phyloP scores from a whole-genome alignment of 2,888 invertebrate genomes.

The Phragmatobia fuliginosa region DNA sequence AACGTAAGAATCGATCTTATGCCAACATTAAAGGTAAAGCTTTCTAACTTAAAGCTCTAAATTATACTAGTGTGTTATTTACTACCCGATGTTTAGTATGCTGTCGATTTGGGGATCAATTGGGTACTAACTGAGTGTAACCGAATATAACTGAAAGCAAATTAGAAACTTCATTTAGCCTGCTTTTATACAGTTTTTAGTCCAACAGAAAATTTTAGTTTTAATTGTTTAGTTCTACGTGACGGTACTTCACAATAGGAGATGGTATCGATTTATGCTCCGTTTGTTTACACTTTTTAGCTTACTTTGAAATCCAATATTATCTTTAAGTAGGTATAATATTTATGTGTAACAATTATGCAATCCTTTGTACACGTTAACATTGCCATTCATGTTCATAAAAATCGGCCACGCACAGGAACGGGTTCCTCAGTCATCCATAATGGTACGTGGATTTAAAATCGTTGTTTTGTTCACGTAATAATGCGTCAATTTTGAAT shows the following conservation, averaged over 20 bases:
- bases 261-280: background rate
- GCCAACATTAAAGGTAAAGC: slow-evolving; percentile 62
- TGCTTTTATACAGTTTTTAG: background rate
- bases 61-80: slow-evolving; percentile 65
- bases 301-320: background rate
- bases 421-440: too few species aligned
- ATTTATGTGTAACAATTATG: background rate
- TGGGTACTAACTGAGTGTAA: slow-evolving; percentile 12
- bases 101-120: slow-evolving; percentile 58
- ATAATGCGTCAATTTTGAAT: too few species aligned
- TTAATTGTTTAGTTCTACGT: background rate
- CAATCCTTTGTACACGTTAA: background rate
- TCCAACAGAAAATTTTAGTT: background rate
- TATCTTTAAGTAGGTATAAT: too few species aligned
- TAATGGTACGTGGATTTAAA: too few species aligned
- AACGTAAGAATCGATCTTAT: slow-evolving; percentile 61
- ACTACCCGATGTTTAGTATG: slow-evolving; percentile 59
- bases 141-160: background rate
- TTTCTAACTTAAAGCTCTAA: slow-evolving; percentile 62
- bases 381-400: too few species aligned
- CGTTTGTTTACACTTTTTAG: background rate
- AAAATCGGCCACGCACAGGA: too few species aligned
- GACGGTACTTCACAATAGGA: background rate
- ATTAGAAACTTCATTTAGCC: background rate
- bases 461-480: too few species aligned